Evolutionary conservation across 2,113 vertebrate species (phyloP), one percentile per base, ranked within the genome.

Genomic region (Elgaria multicarinata): DNA sequence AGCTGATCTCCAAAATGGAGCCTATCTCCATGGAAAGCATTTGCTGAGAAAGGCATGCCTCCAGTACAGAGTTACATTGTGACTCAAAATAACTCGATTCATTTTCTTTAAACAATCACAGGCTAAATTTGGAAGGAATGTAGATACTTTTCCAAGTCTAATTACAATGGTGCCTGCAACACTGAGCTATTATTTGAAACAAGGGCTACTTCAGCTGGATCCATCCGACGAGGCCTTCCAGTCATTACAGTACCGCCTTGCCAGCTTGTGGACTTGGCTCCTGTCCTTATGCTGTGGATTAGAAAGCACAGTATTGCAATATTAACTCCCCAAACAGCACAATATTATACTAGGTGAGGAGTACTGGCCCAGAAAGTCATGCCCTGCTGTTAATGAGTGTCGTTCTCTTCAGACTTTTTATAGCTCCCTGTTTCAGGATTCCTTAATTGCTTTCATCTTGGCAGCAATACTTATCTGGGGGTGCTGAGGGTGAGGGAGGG

Each of bases 391-490:
- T 95, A 94, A 94, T 92, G 90, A 93, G 91, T 83, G 6, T 75
- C 66, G 36, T 18, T 93, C 91, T 87, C 88, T 92, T 93, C 91
- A 80, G 33, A 78, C 94, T 93, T 91, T 94, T 94, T 86, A 93
- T 92, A 93, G 91, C 90, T 62, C 83, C 91, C 89, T 78, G 55
- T 86, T 95, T 88, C 91, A 91, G 77, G 89, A 77, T 87, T n/a
- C 82, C 91, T 93, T 95, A 95, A 94, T 94, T 94, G 91, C 91
- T 94, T 94, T 95, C 67, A 89, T 81, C 91, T 94, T 95, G 91
- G 95, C 93, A 94, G 85, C 90, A 46, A 78, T 85, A 26, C 86
- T 88, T 44, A 28, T 92, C 90, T 90, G 50, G 1, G 90, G 76
- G 42, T 46, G 36, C 87, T 90, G 93, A 95, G 91, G 78, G 62